Conservation (phyloP, 2,113 vertebrate species). For the Tetraodon nigroviridis region DNA sequence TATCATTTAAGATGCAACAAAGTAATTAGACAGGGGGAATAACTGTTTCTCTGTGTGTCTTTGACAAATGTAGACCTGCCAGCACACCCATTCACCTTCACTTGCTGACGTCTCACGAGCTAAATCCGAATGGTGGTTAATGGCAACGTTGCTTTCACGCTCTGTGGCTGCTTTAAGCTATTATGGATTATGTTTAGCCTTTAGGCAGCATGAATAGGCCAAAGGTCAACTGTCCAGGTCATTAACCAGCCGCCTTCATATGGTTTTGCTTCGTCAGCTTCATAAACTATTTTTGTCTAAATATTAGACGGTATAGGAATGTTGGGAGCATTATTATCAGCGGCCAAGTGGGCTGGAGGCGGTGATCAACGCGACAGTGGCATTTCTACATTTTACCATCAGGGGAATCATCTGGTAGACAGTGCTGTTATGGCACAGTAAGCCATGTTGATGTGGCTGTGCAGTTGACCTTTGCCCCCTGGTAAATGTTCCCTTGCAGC, state of each 20-base stretch:
- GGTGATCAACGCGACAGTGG: slow-evolving; percentile 31
- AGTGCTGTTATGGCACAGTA: slow-evolving; percentile 36
- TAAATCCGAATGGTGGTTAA: neutral
- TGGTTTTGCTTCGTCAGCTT: neutral
- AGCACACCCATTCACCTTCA: neutral
- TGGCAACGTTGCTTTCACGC: neutral
- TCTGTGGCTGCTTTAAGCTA: neutral
- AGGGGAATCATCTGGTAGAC: slow-evolving; percentile 8
- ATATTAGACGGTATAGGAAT: slow-evolving; percentile 37
- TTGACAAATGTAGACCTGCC: neutral
- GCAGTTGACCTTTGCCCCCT: slow-evolving; percentile 28
- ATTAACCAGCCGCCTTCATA: neutral
- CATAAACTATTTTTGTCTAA: neutral
- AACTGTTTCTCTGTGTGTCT: neutral
- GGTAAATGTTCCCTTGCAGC: neutral
- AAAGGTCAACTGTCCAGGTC: neutral
- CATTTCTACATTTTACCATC: slow-evolving; percentile 15
- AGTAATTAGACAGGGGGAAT: neutral
- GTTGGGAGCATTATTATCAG: slow-evolving; percentile 26
- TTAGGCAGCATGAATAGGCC: neutral
- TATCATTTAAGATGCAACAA: neutral
- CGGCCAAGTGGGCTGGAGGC: slow-evolving; percentile 22
- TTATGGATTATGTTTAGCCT: neutral
- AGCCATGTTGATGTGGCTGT: slow-evolving; percentile 31
- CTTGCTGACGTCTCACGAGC: neutral